Percentiles rank a stretch among this genome's conserved stretches.
Evolutionary conservation across 2,888 invertebrate genomes (phyloP).

Genomic region (Odontomyia ornata): DNA sequence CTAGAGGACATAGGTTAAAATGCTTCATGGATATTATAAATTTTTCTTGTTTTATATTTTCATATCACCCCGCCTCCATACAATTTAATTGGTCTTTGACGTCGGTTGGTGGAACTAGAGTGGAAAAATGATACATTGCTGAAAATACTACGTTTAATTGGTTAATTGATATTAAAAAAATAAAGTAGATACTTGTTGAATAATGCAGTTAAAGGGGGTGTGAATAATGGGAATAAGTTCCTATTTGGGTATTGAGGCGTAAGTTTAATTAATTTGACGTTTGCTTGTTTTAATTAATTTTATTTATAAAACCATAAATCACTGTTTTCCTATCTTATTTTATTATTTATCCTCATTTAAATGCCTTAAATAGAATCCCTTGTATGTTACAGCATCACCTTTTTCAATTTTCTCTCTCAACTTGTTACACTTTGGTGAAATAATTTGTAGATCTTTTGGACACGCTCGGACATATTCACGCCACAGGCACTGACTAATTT

Average conservation of each 20-base stretch:
- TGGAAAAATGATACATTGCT: not conserved
- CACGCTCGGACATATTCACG: constrained; percentile 53
- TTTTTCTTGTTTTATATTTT: not conserved
- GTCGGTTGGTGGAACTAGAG: not conserved
- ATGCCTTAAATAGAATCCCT: constrained; percentile 39
- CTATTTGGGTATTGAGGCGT: not conserved
- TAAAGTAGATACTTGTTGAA: not conserved
- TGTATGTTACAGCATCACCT: constrained; percentile 47
- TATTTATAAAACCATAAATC: not conserved
- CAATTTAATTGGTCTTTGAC: not conserved
- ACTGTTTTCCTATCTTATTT: not conserved
- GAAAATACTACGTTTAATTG: not conserved
- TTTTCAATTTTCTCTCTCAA: constrained; percentile 52
- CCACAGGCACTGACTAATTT: constrained; percentile 54
- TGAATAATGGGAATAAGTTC: not conserved
- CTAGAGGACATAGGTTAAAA: not conserved
- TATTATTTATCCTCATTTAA: constrained; percentile 37
- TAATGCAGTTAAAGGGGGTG: not conserved
- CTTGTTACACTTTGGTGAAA: constrained; percentile 53
- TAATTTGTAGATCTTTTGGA: constrained; percentile 53
- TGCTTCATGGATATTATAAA: not conserved
- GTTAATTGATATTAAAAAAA: not conserved
- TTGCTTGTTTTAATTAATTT: not conserved
- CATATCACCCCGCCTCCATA: not conserved
- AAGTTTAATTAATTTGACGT: not conserved